Evolutionary conservation across 2,113 vertebrate species (phyloP).

Genomic region (Corythaeola cristata): DNA sequence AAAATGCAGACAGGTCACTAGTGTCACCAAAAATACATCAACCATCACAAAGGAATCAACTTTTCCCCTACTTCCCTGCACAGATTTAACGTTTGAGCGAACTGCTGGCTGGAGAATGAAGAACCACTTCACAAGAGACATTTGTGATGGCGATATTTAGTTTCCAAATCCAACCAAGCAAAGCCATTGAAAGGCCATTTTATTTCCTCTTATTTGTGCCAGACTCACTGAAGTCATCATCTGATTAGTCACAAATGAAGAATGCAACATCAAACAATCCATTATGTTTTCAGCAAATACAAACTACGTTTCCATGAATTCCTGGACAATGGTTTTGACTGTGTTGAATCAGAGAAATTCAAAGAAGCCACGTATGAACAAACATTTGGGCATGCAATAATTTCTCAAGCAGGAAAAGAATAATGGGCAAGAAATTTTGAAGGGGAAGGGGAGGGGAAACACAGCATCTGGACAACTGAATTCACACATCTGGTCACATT

Average conservation of each 20-base stretch:
- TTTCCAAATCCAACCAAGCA: not conserved
- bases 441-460: not conserved
- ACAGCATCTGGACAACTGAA: not conserved
- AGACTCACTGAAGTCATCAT: not conserved
- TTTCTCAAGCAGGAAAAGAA: not conserved
- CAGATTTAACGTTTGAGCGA: not conserved
- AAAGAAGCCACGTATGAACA: not conserved
- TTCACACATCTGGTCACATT: not conserved
- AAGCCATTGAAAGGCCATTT: not conserved
- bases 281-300: not conserved
- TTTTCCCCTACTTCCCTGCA: not conserved
- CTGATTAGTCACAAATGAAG: not conserved
- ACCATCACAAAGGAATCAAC: not conserved
- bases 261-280: not conserved
- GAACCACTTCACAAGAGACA: not conserved
- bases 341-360: not conserved
- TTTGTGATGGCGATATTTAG: fast-evolving
- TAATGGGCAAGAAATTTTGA: not conserved
- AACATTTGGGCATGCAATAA: not conserved
- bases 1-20: not conserved
- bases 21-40: not conserved
- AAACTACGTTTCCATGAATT: not conserved
- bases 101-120: not conserved
- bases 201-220: not conserved
- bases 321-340: not conserved